Evolutionary conservation across 2,888 invertebrate species (phyloP).

Genomic region (Acanthosepion pharaonis): DNA sequence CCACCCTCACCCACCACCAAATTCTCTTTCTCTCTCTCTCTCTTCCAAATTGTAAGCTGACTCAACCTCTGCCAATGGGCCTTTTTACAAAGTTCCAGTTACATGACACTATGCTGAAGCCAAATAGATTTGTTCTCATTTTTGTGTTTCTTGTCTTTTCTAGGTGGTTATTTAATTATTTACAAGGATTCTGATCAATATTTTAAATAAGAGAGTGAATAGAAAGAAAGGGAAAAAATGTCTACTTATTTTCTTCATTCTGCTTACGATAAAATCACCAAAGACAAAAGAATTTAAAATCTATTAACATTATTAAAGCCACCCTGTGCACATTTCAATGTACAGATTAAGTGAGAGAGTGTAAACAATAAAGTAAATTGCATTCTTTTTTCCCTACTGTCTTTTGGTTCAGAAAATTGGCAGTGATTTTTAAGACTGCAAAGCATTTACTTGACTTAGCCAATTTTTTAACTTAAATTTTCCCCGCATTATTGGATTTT

Average conservation of each 20-base stretch:
- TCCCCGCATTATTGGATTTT: no score
- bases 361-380: not conserved
- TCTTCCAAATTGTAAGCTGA: not conserved
- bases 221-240: not conserved
- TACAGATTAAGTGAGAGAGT: not conserved
- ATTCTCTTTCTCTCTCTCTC: not conserved
- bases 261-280: not conserved
- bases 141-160: not conserved
- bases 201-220: not conserved
- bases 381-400: not conserved
- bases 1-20: not conserved
- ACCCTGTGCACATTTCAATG: not conserved
- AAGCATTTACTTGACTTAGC: not conserved
- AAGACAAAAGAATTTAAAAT: constrained; percentile 1
- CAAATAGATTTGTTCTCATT: not conserved
- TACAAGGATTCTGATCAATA: constrained; percentile 6
- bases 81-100: constrained; percentile 16
- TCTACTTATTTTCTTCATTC: not conserved
- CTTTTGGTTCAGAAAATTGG: not conserved
- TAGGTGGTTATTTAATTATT: not conserved
- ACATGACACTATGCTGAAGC: not conserved
- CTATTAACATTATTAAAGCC: constrained; percentile 33
- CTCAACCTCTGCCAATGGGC: not conserved
- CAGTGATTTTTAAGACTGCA: not conserved
- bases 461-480: no score